Evolutionary conservation across 2,797 vertebrate species (phyloP).

Genomic region (Bradypodion ventrale): DNA sequence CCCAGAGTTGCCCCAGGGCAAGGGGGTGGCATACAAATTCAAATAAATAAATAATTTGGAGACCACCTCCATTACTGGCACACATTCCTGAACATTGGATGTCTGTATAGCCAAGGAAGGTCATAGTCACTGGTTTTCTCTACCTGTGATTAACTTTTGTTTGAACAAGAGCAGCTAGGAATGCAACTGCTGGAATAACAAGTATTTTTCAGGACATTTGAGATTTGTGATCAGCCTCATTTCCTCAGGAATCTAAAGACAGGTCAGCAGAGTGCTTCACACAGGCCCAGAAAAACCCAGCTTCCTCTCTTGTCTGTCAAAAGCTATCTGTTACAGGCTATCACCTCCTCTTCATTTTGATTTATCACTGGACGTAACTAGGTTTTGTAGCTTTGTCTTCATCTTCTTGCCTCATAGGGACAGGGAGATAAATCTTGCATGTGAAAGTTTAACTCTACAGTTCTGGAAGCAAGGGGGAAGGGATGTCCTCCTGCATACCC

Average conservation of each 20-base stretch:
- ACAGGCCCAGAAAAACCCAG: slow-evolving; percentile 24
- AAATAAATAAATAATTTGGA: too few species aligned
- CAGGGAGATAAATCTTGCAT: slow-evolving; percentile 59
- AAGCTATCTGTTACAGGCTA: slow-evolving; percentile 50
- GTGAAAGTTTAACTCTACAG: slow-evolving; percentile 47
- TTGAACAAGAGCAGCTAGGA: background rate
- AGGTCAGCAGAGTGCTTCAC: background rate
- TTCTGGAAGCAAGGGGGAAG: background rate
- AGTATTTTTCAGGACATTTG: background rate
- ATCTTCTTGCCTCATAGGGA: slow-evolving; percentile 55
- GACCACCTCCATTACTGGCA: slow-evolving; percentile 2
- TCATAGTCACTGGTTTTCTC: background rate
- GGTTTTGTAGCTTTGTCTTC: slow-evolving; percentile 65
- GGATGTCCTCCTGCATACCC: background rate
- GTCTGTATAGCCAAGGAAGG: background rate
- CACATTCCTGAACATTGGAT: background rate
- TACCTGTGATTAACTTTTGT: background rate
- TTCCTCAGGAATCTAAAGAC: background rate
- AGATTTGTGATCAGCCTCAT: slow-evolving; percentile 39
- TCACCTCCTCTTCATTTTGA: slow-evolving; percentile 64
- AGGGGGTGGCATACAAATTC: too few species aligned
- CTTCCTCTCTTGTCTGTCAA: slow-evolving; percentile 18
- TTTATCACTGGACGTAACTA: slow-evolving; percentile 63
- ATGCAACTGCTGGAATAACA: slow-evolving; percentile 7
- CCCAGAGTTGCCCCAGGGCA: too few species aligned